Evolutionary conservation across 2,888 invertebrate species (phyloP).

Genomic region (Neoitamus cyanurus): DNA sequence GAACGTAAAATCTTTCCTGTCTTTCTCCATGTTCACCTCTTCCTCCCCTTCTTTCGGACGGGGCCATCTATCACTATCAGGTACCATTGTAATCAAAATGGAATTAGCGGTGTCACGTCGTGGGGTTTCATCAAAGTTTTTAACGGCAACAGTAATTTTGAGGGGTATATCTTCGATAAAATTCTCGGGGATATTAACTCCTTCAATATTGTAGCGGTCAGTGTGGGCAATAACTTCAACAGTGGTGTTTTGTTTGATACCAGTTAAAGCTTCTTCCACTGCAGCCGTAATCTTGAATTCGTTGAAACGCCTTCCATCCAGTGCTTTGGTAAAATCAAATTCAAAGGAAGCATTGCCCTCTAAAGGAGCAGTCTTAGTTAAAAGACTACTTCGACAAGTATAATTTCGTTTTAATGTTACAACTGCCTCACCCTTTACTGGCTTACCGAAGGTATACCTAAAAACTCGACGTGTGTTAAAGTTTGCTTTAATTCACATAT

Average conservation of each 20-base stretch:
- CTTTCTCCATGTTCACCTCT: not conserved
- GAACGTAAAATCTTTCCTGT: not conserved
- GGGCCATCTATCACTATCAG: not conserved
- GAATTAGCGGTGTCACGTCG: constrained; percentile 71
- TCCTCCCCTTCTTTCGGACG: not conserved
- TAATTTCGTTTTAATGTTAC: constrained; percentile 60
- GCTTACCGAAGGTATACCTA: constrained; percentile 86
- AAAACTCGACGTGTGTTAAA: not conserved
- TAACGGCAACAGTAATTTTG: constrained; percentile 71
- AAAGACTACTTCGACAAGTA: not conserved
- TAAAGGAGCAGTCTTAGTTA: constrained; percentile 73
- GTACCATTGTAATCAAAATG: constrained; percentile 66
- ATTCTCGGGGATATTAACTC: constrained; percentile 83
- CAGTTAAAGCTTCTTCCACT: constrained; percentile 89
- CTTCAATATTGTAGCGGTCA: constrained; percentile 79
- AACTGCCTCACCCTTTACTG: constrained; percentile 86
- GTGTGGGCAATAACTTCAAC: constrained; percentile 80
- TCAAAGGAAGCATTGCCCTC: constrained; percentile 76
- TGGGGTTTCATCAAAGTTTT: constrained; percentile 77
- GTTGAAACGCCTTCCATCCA: too few relatives aligned
- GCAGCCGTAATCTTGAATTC: constrained; percentile 77
- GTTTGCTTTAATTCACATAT: too few relatives aligned
- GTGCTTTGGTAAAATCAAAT: constrained; percentile 78
- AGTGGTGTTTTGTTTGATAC: constrained; percentile 81
- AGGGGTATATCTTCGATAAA: constrained; percentile 91